A percentile compares a stretch with the other conserved stretches of the same genome.
Evolutionary conservation across 2,113 vertebrate genomes (phyloP).

Genomic region (Microcebus griseorufus): DNA sequence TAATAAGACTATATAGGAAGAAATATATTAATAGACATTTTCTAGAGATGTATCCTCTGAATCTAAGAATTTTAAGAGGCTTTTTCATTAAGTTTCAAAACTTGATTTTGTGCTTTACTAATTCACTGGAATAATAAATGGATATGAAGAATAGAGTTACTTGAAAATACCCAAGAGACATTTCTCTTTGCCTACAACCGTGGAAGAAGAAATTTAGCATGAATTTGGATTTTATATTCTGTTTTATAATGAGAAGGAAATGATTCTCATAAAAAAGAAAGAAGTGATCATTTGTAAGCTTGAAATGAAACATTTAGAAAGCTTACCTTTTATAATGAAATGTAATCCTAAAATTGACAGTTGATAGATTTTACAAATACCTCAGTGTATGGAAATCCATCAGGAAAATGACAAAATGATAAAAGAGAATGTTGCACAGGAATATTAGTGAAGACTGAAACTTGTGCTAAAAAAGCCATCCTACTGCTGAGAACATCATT

Average conservation of each 20-base stretch:
- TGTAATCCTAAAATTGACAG: conserved; percentile 68
- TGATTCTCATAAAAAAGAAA: conserved; percentile 30
- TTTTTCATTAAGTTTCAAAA: conserved; percentile 28
- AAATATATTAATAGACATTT: conserved; percentile 13
- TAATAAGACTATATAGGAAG: background rate
- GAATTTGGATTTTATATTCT: conserved; percentile 44
- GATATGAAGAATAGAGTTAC: conserved; percentile 1
- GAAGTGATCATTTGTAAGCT: background rate
- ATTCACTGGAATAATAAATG: background rate
- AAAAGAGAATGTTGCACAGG: conserved; percentile 54
- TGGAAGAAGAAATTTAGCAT: conserved; percentile 58
- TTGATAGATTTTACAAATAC: conserved; percentile 63
- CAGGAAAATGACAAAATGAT: conserved; percentile 68
- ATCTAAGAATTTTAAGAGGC: background rate
- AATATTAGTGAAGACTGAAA: conserved; percentile 66
- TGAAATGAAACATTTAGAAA: conserved; percentile 56
- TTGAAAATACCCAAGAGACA: background rate
- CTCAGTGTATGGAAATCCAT: conserved; percentile 54
- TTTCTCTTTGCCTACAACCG: conserved; percentile 40
- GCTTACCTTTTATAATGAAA: conserved; percentile 58
- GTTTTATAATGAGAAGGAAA: conserved; percentile 57
- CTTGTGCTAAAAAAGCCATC: conserved; percentile 57
- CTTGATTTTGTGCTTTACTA: conserved; percentile 30
- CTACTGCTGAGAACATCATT: conserved; percentile 68
- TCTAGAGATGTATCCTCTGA: background rate